phyloP scores from a whole-genome alignment of 92 coral and sea anemone genomes.

The Porites divaricata region DNA sequence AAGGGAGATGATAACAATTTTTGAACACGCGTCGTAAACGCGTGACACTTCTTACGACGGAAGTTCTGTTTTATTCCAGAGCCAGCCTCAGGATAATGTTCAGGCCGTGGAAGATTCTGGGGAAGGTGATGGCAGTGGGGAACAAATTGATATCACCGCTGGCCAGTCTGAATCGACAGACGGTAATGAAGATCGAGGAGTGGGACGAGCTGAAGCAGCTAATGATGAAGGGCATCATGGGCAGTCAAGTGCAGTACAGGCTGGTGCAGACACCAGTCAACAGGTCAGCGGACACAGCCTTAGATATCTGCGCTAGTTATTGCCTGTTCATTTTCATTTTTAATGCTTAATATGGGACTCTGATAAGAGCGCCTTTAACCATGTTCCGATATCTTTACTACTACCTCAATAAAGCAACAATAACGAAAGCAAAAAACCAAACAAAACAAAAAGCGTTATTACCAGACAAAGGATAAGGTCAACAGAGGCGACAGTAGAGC shows the following conservation, averaged over 20 bases:
- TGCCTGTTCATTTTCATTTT: not conserved
- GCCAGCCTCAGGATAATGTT: conserved; percentile 61
- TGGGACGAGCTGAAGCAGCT: conserved; percentile 79
- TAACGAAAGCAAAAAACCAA: no score
- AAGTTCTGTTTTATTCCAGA: not conserved
- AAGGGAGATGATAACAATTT: not conserved
- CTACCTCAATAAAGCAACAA: no score
- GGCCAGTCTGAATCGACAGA: conserved; percentile 85
- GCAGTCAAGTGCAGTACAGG: conserved; percentile 65
- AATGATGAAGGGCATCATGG: conserved; percentile 84
- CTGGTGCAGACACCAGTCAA: conserved; percentile 61
- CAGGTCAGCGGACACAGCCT: conserved; percentile 43
- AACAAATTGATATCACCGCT: conserved; percentile 66
- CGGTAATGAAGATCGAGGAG: conserved; percentile 72
- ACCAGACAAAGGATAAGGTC: no score
- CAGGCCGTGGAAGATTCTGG: conserved; percentile 77
- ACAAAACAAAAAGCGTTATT: no score
- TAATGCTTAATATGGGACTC: no score
- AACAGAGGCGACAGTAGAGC: no score
- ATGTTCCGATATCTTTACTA: no score
- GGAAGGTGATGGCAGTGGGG: conserved; percentile 60
- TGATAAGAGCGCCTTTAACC: no score
- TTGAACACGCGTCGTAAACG: not conserved
- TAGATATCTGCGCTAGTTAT: not conserved
- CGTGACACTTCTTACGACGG: not conserved